phyloP scores from a whole-genome alignment of 2,888 invertebrate species.

The Drosophila lutescens region DNA sequence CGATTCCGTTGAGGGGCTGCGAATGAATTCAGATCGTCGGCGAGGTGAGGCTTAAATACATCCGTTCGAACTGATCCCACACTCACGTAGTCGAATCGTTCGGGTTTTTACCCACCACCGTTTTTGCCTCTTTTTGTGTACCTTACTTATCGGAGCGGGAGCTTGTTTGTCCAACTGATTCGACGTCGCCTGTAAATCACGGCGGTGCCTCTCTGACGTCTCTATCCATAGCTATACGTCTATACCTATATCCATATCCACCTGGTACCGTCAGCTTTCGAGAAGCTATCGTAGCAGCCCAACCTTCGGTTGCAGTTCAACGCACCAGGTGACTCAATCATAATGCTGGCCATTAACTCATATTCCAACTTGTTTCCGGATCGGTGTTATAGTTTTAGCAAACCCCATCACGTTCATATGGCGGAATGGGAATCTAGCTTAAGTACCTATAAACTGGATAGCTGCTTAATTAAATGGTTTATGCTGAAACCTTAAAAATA shows the following conservation, averaged over 20 bases:
- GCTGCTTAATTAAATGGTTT: background rate
- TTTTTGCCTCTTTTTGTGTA: conserved; percentile 29
- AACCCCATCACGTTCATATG: conserved; percentile 22
- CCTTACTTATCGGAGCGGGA: conserved; percentile 14
- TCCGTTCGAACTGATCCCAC: conserved; percentile 2
- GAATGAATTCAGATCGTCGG: conserved; percentile 51
- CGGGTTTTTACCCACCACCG: conserved; percentile 27
- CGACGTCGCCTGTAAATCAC: conserved; percentile 65
- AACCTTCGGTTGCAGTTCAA: conserved; percentile 64
- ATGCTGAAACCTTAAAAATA: no score
- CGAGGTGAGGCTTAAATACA: conserved; percentile 61
- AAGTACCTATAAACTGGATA: conserved; percentile 4
- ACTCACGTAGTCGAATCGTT: conserved; percentile 43
- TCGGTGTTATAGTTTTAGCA: conserved; percentile 7
- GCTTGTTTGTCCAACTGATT: conserved; percentile 68
- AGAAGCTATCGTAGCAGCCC: conserved; percentile 4
- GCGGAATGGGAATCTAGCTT: background rate
- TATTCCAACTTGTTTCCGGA: conserved; percentile 50
- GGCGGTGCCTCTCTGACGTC: conserved; percentile 28
- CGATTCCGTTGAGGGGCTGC: conserved; percentile 43
- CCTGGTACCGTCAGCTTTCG: conserved; percentile 27
- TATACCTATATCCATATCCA: conserved; percentile 17
- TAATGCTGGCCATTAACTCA: conserved; percentile 42
- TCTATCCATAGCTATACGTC: conserved; percentile 15
- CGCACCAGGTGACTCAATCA: conserved; percentile 32